Percentiles rank a stretch among this genome's conserved stretches.
Conservation (phyloP, 2,797 vertebrate species). For the Poeciliopsis gracilis region DNA sequence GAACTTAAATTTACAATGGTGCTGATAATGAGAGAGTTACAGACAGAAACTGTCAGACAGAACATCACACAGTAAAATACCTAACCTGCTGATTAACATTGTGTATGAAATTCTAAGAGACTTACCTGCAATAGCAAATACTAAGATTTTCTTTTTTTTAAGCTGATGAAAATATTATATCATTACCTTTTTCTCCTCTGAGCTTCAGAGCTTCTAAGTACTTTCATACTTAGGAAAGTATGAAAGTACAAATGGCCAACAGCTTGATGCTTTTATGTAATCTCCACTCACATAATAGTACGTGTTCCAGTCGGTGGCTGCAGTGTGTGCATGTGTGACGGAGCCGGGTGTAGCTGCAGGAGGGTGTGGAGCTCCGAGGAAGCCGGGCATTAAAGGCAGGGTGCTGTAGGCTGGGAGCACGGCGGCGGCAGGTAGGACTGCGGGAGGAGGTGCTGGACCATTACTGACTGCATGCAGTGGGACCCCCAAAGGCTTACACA, state of each 20-base stretch:
- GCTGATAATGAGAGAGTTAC: neutral
- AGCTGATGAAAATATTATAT: neutral
- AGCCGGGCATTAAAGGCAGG: slow-evolving; percentile 82
- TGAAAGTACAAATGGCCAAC: neutral
- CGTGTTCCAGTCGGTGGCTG: slow-evolving; percentile 74
- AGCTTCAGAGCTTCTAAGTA: neutral
- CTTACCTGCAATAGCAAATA: slow-evolving; percentile 32
- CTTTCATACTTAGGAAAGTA: neutral
- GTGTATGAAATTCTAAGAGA: neutral
- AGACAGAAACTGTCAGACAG: neutral
- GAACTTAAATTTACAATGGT: neutral
- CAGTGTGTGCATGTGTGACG: slow-evolving; percentile 61
- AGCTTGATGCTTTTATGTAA: neutral
- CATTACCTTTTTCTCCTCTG: neutral
- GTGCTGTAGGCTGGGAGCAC: slow-evolving; percentile 81
- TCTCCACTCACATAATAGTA: slow-evolving; percentile 76
- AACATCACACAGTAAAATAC: slow-evolving; percentile 5
- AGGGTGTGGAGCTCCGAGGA: slow-evolving; percentile 77
- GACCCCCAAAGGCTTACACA: slow-evolving; percentile 78
- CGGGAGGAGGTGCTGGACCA: slow-evolving; percentile 71
- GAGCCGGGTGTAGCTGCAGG: slow-evolving; percentile 53
- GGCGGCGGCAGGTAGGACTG: slow-evolving; percentile 70
- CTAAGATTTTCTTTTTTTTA: slow-evolving; percentile 28
- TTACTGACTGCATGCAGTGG: slow-evolving; percentile 78
- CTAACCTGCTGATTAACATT: slow-evolving; percentile 6